Base-by-base conservation (phyloP, 2,113 vertebrate species). In the Macquaria ambigua region DNA sequence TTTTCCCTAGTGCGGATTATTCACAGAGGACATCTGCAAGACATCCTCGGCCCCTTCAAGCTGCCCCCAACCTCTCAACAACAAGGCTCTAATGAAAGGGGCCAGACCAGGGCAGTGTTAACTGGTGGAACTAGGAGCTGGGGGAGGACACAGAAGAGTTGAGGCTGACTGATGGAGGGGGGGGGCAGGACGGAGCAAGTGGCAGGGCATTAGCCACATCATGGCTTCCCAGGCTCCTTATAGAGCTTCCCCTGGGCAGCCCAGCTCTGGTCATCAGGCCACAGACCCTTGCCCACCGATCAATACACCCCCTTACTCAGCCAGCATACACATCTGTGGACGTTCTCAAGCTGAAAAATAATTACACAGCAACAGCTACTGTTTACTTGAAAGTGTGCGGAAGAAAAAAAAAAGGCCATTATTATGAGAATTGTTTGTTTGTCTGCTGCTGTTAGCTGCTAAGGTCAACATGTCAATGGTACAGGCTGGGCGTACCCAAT, bases 21-120 rank as follows among this genome's bases (percentile, higher is more conserved):
- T 95, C 95, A 95, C 94, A 94, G 77, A 96, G 95, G 96, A 96
- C 94, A 94, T 92, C 90, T 94, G 90, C 92, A 92, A 94, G 91
- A 90, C 90, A 91, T 92, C 88, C 80, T 88, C 79, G 43, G 84
- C 83, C 91, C 84, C 91, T 86, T 92, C 90, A 87, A 87, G 91
- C 85, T 88, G 73, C 89, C 90, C 84, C 78, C 63, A 52, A 92
- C 89, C 92, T 86, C 87, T 87, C 87, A 89, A 90, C 89, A 90
- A 92, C 89, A 92, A 69, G 50, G 80, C 86, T 91, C 86, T 95
- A 95, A 95, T 93, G 93, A 95, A 92, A 92, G 90, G 82, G 91
- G 79, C 89, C 88, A 79, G 86, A 82, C 48, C 85, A 10, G 87
- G 74, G 86, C 73, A 77, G 82, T 86, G 81, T 81, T 92, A 93